Base-by-base conservation (phyloP, 2,888 invertebrate species). In the Ophonus ardosiacus region DNA sequence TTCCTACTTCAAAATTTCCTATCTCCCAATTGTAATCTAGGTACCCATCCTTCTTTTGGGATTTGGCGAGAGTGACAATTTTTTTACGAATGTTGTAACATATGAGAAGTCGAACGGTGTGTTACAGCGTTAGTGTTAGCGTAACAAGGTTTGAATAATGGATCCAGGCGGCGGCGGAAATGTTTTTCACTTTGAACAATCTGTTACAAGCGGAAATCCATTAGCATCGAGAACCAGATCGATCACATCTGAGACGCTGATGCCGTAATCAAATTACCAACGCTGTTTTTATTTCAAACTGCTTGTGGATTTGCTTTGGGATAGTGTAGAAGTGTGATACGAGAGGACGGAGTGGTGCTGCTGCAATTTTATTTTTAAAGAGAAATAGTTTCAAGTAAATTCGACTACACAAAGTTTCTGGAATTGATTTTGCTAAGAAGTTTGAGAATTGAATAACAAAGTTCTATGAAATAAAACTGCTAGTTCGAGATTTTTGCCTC, bases 141-240 rank as follows among this genome's bases (percentile, higher is more conserved):
- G 83, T 83, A 83, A 83, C 83, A 83, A 83, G 57, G 83, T 83
- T 83, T 83, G 83, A 83, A 83, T 83, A 83, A 83, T 83, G 83
- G 83, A 83, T 65, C 83, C 83, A 76, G 83, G 31, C 76, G 83
- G 76, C 65, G 59, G 63, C 76, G 83, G 83, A 83, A 83, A 83
- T 83, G 83, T 83, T 83, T 83, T 83, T 83, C 83, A 83, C 83
- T 83, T 83, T 83, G 83, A 83, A 83, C 83, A 83, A 83, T 83
- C 83, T 83, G 83, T 83, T 83, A 83, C 82, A 82, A 71, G 76
- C 83, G 83, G 83, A 83, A 76, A 83, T 83, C 83, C 83, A 83
- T 83, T 83, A 83, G 76, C 83, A 83, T 83, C 63, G 83, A 24
- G 71, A 57, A 17, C 76, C 15, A 31, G 82, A 82, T 82, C 82